Percentiles rank a stretch among this genome's conserved stretches.
phyloP scores from a whole-genome alignment of 2,113 vertebrate genomes.

The Hyperoodon ampullatus region DNA sequence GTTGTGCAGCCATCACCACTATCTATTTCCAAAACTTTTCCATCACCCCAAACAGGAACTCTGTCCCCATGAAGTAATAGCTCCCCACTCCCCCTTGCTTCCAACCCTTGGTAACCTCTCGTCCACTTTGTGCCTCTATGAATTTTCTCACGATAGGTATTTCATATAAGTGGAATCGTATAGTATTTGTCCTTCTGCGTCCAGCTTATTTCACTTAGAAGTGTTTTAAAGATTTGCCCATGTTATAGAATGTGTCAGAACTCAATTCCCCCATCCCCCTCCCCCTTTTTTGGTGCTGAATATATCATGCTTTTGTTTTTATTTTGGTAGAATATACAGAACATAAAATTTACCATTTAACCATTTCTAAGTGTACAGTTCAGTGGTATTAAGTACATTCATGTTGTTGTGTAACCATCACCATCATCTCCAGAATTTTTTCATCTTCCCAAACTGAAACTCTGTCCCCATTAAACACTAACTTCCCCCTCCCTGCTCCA shows the following conservation, averaged over 20 bases:
- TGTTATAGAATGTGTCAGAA: neutral
- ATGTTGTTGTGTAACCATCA: neutral
- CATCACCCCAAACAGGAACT: neutral
- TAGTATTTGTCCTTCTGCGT: neutral
- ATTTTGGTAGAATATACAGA: neutral
- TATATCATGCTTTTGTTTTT: neutral
- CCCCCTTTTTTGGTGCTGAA: neutral
- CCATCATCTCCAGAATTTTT: neutral
- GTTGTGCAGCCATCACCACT: neutral
- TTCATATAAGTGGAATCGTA: fast-evolving
- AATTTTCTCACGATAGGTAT: neutral
- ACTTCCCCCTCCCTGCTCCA: neutral
- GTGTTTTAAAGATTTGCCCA: neutral
- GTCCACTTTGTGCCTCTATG: neutral
- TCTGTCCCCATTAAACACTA: neutral
- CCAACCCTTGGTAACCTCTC: neutral
- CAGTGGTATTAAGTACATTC: neutral
- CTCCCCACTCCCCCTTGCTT: neutral
- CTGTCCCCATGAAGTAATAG: neutral
- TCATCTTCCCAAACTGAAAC: neutral
- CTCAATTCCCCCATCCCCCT: too few species aligned
- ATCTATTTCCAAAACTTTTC: neutral
- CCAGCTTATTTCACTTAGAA: neutral
- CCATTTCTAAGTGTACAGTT: neutral
- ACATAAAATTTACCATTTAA: neutral